Conservation (phyloP, 2,797 vertebrate species). For the Oreochromis mossambicus region DNA sequence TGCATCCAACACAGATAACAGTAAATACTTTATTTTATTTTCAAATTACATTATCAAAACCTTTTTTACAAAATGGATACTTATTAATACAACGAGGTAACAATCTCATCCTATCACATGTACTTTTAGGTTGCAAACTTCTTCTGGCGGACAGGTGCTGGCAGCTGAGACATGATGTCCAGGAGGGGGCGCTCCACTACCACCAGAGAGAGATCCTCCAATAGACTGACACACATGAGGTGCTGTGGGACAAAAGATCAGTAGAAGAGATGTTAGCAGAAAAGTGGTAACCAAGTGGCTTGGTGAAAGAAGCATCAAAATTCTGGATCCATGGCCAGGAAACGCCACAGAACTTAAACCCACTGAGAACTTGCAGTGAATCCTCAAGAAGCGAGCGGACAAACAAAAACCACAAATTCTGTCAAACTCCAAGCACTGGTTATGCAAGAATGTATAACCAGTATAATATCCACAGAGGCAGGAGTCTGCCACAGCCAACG, state of each 20-base stretch:
- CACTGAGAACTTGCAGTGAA: not conserved
- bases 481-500: not conserved
- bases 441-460: not conserved
- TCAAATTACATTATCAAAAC: conserved; percentile 22
- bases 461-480: not conserved
- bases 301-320: not conserved
- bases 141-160: conserved; percentile 88
- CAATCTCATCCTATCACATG: not conserved
- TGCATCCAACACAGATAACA: not conserved
- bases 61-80: not conserved
- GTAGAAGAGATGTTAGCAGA: not conserved
- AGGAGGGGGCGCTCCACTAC: conserved; percentile 87
- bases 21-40: conserved; percentile 16
- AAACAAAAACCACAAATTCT: not conserved
- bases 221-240: conserved; percentile 79
- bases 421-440: not conserved
- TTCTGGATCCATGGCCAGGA: not conserved
- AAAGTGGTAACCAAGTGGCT: not conserved
- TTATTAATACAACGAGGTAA: not conserved
- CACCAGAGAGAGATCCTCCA: conserved; percentile 87
- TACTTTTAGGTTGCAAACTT: conserved; percentile 89
- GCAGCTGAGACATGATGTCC: conserved; percentile 85
- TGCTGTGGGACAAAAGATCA: conserved; percentile 67
- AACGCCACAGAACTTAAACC: not conserved
- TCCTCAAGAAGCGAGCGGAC: not conserved